Evolutionary conservation across 2,797 vertebrate genomes (phyloP).

Genomic region (Trematomus bernacchii): DNA sequence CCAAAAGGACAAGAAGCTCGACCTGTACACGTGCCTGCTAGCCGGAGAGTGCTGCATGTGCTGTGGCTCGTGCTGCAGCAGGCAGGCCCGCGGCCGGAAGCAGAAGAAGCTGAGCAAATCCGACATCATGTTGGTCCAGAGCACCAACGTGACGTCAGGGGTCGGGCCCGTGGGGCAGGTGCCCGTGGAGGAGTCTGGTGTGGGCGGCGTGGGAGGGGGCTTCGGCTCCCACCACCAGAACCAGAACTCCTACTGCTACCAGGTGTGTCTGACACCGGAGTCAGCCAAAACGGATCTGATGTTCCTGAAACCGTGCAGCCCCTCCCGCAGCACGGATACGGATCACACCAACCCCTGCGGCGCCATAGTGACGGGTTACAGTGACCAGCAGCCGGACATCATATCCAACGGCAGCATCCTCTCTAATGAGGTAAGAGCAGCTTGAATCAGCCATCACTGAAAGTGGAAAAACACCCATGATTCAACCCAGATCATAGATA

Average conservation of each 20-base stretch:
- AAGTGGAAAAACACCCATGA: neutral
- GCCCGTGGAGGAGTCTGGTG: slow-evolving; percentile 91
- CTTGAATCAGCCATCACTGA: neutral
- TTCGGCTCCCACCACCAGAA: slow-evolving; percentile 94
- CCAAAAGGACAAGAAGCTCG: slow-evolving; percentile 98
- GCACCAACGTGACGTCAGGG: slow-evolving; percentile 88
- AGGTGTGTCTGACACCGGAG: slow-evolving; percentile 98
- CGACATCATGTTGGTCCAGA: slow-evolving; percentile 99
- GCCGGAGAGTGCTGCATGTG: slow-evolving; percentile 93
- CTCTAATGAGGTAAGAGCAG: slow-evolving; percentile 93
- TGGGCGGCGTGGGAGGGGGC: slow-evolving; percentile 81
- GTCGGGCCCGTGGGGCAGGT: slow-evolving; percentile 86
- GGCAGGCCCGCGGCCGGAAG: slow-evolving; percentile 90
- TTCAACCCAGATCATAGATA: neutral
- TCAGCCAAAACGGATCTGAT: slow-evolving; percentile 98
- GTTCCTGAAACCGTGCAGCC: slow-evolving; percentile 98
- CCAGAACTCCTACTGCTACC: slow-evolving; percentile 98
- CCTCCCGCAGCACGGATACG: slow-evolving; percentile 92
- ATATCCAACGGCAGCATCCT: slow-evolving; percentile 98
- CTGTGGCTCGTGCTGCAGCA: slow-evolving; percentile 91
- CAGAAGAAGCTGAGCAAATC: slow-evolving; percentile 99
- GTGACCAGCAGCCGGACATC: slow-evolving; percentile 97
- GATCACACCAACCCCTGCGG: slow-evolving; percentile 95
- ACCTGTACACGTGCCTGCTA: slow-evolving; percentile 93
- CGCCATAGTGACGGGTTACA: slow-evolving; percentile 94